phyloP scores from a whole-genome alignment of 2,113 vertebrate species.

The Sander lucioperca region DNA sequence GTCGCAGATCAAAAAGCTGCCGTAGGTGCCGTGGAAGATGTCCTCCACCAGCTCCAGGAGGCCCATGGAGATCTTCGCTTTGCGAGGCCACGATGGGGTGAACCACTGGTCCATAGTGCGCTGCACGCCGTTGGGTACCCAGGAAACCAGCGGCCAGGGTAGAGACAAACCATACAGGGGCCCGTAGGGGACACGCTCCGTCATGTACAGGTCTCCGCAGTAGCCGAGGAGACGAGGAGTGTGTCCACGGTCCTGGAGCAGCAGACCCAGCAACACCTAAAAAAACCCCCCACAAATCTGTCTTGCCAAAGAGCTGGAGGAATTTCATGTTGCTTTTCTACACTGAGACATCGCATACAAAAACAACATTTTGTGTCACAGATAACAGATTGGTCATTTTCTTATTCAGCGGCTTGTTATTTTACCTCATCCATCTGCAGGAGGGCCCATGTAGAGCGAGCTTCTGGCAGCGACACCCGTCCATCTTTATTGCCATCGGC shows the following conservation, averaged over 20 bases:
- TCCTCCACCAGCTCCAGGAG: constrained; percentile 98
- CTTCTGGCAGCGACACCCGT: constrained; percentile 94
- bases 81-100: constrained; percentile 97
- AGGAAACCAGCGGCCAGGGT: constrained; percentile 93
- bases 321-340: not conserved
- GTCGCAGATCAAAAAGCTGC: constrained; percentile 98
- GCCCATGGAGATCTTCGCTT: constrained; percentile 98
- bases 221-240: constrained; percentile 96
- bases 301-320: not conserved
- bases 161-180: constrained; percentile 94
- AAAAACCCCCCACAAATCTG: not conserved
- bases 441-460: constrained; percentile 96
- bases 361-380: not conserved
- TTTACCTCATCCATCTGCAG: constrained; percentile 95
- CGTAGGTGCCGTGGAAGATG: constrained; percentile 96
- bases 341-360: not conserved
- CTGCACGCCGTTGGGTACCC: constrained; percentile 91
- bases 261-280: constrained; percentile 89
- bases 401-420: not conserved
- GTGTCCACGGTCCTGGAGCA: constrained; percentile 96
- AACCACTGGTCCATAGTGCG: constrained; percentile 96
- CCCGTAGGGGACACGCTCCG: constrained; percentile 92
- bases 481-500: constrained; percentile 97
- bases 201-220: constrained; percentile 97
- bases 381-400: not conserved